phyloP scores from a whole-genome alignment of 2,888 invertebrate species.

The Metallyticus violacea region DNA sequence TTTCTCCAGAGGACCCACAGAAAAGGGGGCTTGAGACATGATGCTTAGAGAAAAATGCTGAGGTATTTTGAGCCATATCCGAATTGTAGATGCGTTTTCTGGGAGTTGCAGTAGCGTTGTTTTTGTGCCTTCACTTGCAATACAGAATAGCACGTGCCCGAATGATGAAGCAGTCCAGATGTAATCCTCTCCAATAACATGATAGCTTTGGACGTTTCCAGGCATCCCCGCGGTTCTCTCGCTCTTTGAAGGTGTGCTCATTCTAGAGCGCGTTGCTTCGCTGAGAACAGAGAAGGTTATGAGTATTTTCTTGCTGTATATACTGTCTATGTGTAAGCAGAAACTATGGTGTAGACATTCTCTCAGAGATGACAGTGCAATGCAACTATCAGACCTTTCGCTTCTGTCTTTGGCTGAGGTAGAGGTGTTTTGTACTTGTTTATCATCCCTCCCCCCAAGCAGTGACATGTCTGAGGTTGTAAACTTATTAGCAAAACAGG shows the following conservation, averaged over 20 bases:
- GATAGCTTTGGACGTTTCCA: background rate
- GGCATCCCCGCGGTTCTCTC: background rate
- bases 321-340: background rate
- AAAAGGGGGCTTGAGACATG: background rate
- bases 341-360: background rate
- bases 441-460: background rate
- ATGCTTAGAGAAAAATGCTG: background rate
- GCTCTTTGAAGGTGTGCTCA: background rate
- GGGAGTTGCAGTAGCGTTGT: slow-evolving; percentile 2
- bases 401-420: background rate
- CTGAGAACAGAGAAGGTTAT: background rate
- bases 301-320: background rate
- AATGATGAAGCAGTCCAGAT: background rate
- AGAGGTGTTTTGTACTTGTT: background rate
- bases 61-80: slow-evolving; percentile 10
- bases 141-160: background rate
- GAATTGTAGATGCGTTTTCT: background rate
- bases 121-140: background rate
- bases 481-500: background rate
- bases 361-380: background rate
- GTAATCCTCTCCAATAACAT: background rate
- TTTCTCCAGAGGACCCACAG: background rate
- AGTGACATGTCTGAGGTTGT: background rate
- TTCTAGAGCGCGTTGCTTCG: background rate
- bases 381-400: background rate